Conservation (phyloP, 1,140 invertebrate genomes). For the Conopomorpha cramerella region DNA sequence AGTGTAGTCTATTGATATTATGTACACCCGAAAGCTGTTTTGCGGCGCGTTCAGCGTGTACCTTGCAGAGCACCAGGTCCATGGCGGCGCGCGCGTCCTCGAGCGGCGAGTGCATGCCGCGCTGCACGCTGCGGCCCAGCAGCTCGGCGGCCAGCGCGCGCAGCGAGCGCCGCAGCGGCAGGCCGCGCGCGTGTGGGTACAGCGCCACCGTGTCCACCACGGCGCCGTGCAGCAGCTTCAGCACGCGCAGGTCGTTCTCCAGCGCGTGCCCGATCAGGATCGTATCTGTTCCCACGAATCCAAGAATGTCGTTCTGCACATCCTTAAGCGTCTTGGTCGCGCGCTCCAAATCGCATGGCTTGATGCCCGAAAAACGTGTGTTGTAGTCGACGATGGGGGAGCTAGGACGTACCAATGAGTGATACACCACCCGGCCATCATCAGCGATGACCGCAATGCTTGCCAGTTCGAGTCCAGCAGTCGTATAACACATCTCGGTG, state of each 20-base stretch:
- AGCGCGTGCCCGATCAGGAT: slow-evolving; percentile 94
- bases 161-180: slow-evolving; percentile 78
- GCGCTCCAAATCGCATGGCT: slow-evolving; percentile 65
- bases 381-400: slow-evolving; percentile 82
- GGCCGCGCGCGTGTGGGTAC: slow-evolving; percentile 81
- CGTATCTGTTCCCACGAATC: slow-evolving; percentile 78
- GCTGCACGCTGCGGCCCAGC: slow-evolving; percentile 80
- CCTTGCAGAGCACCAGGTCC: slow-evolving; percentile 79
- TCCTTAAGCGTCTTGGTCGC: slow-evolving; percentile 72
- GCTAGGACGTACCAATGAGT: slow-evolving; percentile 78
- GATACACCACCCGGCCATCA: slow-evolving; percentile 76
- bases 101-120: slow-evolving; percentile 80
- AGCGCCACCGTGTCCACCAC: slow-evolving; percentile 87
- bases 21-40: too few relatives aligned
- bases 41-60: slow-evolving; percentile 64
- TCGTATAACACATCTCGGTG: slow-evolving; percentile 93
- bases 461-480: slow-evolving; percentile 78
- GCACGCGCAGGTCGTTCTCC: slow-evolving; percentile 87
- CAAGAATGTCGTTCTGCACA: slow-evolving; percentile 84
- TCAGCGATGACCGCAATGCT: slow-evolving; percentile 79
- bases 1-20: too few relatives aligned
- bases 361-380: slow-evolving; percentile 85
- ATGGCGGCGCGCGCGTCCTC: slow-evolving; percentile 87
- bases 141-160: slow-evolving; percentile 71
- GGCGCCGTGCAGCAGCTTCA: slow-evolving; percentile 81